phyloP scores from a whole-genome alignment of 2,797 vertebrate genomes.

The Craterocephalus amniculus region DNA sequence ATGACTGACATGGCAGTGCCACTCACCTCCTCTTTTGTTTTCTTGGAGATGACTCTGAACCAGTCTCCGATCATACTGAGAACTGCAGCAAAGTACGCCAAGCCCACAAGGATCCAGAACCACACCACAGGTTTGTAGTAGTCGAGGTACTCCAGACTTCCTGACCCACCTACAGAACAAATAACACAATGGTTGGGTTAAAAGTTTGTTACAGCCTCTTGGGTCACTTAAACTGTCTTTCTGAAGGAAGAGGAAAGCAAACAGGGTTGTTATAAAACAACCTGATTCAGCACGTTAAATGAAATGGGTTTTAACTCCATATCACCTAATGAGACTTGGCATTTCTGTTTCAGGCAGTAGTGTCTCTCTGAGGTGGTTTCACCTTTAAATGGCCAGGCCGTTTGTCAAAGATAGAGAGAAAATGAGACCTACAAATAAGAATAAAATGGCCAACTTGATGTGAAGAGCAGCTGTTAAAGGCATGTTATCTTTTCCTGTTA shows the following conservation, averaged over 20 bases:
- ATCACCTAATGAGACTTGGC: constrained; percentile 6
- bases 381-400: constrained; percentile 11
- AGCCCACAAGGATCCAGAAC: constrained; percentile 98
- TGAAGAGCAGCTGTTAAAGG: neutral
- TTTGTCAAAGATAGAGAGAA: neutral
- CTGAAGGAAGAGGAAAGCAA: neutral
- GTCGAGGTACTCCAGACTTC: constrained; percentile 89
- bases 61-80: constrained; percentile 99
- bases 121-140: constrained; percentile 97
- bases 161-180: constrained; percentile 84
- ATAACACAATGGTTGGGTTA: constrained; percentile 16
- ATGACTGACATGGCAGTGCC: constrained; percentile 7
- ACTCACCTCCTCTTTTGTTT: constrained; percentile 97
- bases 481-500: neutral
- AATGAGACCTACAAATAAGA: neutral
- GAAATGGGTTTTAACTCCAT: neutral
- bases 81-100: constrained; percentile 98
- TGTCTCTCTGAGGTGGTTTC: neutral
- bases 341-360: neutral
- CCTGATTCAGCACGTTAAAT: neutral
- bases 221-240: neutral
- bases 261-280: neutral
- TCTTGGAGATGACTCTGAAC: constrained; percentile 97
- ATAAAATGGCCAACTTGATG: neutral
- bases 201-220: constrained; percentile 6